Evolutionary conservation across 2,888 invertebrate species (phyloP), one percentile per base, ranked within the genome.

Genomic region (Drosophila tripunctata): DNA sequence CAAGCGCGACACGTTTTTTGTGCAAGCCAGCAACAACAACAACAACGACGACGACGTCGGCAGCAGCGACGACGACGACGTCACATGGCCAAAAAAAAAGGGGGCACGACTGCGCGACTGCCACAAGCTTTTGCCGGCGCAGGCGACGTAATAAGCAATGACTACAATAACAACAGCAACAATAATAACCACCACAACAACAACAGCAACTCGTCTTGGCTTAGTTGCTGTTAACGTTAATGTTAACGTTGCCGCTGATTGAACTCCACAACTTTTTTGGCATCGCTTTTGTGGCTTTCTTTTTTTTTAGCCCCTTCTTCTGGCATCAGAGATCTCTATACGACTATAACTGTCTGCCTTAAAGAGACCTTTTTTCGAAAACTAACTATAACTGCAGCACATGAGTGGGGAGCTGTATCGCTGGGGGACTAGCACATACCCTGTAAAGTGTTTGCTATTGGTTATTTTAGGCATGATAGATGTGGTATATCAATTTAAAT

Each of bases 91-190:
- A 72, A 74, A 84, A 82, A 80, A 72, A 83, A 84, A 84, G 86
- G 83, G 83, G 83, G 83, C 83, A 84, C 83, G 87, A 84, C 83
- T 79, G 77, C 61, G 77, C 77, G 70, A 31, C 41, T 41, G 52
- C 61, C 61, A 65, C 48, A 67, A 66, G 57, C 73, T 33, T 31
- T 55, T 55, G 45, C 33, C 51, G 61, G 60, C 64, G 70, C 65
- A 52, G 65, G 65, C 72, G 69, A 69, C 69, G 80, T 75, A 70
- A 71, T 71, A 67, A 76, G 62, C 67, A 54, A 54, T 36, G 57
- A 36, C 65, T 67, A 52, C 55, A 74, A 54, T 50, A 75, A 19
- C 48, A 31, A 8, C 41, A 27, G 15, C 44, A 68, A 44, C 43
- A 27, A 27, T 35, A 44, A 15, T 27, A 36, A n/a, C 36, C 43